Base-by-base conservation (phyloP, 92 coral and sea anemone genomes). In the Paragorgia papillata region DNA sequence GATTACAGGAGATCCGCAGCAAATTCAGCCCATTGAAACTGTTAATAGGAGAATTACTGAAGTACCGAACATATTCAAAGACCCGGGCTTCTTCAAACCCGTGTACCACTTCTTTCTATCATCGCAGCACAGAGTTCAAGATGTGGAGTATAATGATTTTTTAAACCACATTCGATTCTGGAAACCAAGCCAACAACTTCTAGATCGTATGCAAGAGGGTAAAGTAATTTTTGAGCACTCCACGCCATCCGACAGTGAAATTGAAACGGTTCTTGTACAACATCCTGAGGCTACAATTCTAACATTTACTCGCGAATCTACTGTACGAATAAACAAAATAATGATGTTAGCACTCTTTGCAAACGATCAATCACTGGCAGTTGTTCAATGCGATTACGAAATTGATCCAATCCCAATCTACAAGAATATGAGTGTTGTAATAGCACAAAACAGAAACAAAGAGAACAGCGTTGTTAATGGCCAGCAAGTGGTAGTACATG, bases 21-120 rank as follows among this genome's bases (percentile, higher is more conserved):
- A 69, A 44, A 28, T 43, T 8, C 76, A 69, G 62, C 76, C 76
- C 2, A 69, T 69, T 9, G 65, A n/a, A n/a, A n/a, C n/a, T n/a
- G n/a, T n/a, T n/a, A n/a, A n/a, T n/a, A n/a, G n/a, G n/a, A n/a
- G n/a, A n/a, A n/a, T n/a, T n/a, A n/a, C n/a, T n/a, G n/a, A n/a
- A n/a, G n/a, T n/a, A n/a, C n/a, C n/a, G n/a, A n/a, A n/a, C n/a
- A n/a, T n/a, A n/a, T n/a, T n/a, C n/a, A n/a, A n/a, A n/a, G n/a
- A n/a, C n/a, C n/a, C n/a, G n/a, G n/a, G n/a, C n/a, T n/a, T n/a
- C n/a, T n/a, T n/a, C n/a, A n/a, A n/a, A n/a, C n/a, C n/a, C n/a
- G n/a, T n/a, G n/a, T n/a, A n/a, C n/a, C n/a, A n/a, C n/a, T n/a
- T n/a, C n/a, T n/a, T n/a, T n/a, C n/a, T n/a, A n/a, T n/a, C n/a